These are phyloP conservation scores for Psettodes erumei DNA, from an alignment of 2,113 vertebrate genomes.

Conservation along the genomic window DNA sequence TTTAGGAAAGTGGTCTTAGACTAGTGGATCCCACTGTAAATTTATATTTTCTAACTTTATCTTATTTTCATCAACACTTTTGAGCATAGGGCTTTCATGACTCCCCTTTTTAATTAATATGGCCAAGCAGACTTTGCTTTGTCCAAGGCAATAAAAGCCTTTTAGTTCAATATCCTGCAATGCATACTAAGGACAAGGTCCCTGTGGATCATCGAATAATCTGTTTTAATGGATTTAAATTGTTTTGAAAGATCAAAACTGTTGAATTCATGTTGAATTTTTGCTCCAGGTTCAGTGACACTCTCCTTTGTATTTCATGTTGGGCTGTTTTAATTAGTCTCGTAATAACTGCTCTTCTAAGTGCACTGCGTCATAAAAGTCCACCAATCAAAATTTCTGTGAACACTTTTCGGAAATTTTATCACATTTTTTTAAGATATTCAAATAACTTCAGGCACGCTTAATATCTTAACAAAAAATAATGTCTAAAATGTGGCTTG, in stretches of 20 bases:
- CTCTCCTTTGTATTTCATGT: not conserved
- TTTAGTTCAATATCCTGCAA: not conserved
- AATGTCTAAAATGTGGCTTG: too few relatives aligned
- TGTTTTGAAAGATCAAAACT: not conserved
- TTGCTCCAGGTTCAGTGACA: not conserved
- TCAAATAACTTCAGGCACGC: not conserved
- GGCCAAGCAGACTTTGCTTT: constrained; percentile 1
- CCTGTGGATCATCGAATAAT: not conserved
- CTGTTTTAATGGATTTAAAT: not conserved
- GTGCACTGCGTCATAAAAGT: not conserved
- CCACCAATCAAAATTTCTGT: not conserved
- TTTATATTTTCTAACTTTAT: too few relatives aligned
- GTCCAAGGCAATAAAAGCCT: constrained; percentile 8
- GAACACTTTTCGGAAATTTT: not conserved
- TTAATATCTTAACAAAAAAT: not conserved
- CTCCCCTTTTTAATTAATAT: not conserved
- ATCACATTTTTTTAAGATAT: not conserved
- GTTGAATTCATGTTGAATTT: not conserved
- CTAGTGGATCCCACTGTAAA: too few relatives aligned
- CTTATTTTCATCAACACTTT: too few relatives aligned
- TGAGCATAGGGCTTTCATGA: not conserved
- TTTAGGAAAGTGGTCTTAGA: too few relatives aligned
- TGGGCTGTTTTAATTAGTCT: not conserved
- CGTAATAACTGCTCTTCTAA: not conserved
- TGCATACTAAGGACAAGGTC: not conserved